A percentile compares a stretch with the other conserved stretches of the same genome.
Conservation (phyloP, 2,797 vertebrate species). For the Liasis olivaceus region DNA sequence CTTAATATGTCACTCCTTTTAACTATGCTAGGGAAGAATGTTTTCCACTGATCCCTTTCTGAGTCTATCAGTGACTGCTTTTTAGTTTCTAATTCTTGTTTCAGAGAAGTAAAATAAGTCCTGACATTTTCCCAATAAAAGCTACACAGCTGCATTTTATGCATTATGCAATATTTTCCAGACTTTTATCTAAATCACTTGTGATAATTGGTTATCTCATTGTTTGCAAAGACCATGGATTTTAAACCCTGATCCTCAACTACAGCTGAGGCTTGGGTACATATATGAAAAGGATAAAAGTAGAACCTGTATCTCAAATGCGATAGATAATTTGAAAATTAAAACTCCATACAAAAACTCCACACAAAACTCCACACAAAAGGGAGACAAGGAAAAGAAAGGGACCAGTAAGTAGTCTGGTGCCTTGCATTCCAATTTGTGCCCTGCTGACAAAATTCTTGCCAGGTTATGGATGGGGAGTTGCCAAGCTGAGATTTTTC, state of each 20-base stretch:
- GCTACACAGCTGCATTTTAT: not conserved
- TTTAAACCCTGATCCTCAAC: not conserved
- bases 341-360: not conserved
- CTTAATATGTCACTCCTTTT: not conserved
- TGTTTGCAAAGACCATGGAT: not conserved
- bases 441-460: not conserved
- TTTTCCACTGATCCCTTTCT: not conserved
- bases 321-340: not conserved
- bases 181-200: not conserved
- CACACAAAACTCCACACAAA: not conserved
- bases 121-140: not conserved
- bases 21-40: not conserved
- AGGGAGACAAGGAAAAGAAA: not conserved
- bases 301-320: not conserved
- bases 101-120: not conserved
- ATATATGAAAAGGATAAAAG: not conserved
- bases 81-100: constrained; percentile 3
- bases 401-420: not conserved
- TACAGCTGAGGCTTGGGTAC: not conserved
- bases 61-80: not conserved
- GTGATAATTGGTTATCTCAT: not conserved
- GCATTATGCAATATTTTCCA: not conserved
- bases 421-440: not conserved
- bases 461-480: not conserved
- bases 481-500: not conserved